Conservation (phyloP, 2,113 vertebrate genomes). For the Caloenas nicobarica region DNA sequence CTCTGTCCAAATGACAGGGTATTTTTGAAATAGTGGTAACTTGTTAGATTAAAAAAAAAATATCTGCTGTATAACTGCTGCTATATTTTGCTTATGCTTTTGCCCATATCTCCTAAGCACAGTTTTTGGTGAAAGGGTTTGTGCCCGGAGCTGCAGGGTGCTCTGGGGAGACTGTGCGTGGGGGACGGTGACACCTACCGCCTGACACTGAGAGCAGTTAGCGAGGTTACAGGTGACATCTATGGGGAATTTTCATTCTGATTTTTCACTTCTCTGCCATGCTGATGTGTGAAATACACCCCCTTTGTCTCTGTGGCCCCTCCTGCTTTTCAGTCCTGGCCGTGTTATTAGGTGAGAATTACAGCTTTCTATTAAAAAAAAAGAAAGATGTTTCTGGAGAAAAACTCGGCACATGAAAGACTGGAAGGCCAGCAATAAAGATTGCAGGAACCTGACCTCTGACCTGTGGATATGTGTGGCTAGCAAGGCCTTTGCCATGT, state of each 20-base stretch:
- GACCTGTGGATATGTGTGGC: neutral
- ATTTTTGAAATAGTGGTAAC: neutral
- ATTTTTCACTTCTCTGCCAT: neutral
- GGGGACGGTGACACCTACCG: conserved; percentile 48
- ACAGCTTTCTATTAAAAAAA: neutral
- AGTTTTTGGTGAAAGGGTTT: neutral
- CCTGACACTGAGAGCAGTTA: neutral
- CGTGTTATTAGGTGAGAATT: neutral
- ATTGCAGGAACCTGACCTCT: neutral
- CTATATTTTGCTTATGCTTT: neutral
- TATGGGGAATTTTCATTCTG: neutral
- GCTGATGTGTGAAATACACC: neutral
- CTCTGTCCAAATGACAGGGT: neutral
- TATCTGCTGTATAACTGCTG: neutral
- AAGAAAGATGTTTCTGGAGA: neutral
- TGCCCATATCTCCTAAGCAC: fast-evolving
- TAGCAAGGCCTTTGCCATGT: neutral
- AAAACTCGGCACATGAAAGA: neutral
- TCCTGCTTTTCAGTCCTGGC: neutral
- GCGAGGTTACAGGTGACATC: neutral
- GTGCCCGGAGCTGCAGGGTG: fast-evolving
- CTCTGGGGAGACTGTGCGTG: neutral
- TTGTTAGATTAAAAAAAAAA: neutral
- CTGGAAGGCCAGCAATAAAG: neutral
- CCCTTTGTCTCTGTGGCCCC: neutral